Percentiles rank a stretch among this genome's conserved stretches.
phyloP scores from a whole-genome alignment of 37 sponge, comb jelly and placozoan genomes.

The Hexactinellida sp. region DNA sequence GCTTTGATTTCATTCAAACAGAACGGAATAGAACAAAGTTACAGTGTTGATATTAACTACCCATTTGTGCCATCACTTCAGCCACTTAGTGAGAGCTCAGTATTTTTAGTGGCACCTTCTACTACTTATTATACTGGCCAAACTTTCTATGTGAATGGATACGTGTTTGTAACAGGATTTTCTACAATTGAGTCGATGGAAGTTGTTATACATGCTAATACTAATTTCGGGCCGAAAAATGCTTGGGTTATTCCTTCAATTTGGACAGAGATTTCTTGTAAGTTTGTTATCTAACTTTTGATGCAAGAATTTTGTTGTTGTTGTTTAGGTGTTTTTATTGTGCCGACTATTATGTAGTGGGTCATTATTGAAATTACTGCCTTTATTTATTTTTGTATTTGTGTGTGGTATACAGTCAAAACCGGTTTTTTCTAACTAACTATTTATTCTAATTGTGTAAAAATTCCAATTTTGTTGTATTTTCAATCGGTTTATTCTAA shows the following conservation, averaged over 20 bases:
- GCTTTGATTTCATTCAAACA: not conserved
- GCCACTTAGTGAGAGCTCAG: not conserved
- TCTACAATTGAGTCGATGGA: not conserved
- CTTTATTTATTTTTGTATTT: not conserved
- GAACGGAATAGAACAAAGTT: not conserved
- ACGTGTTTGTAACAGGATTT: not conserved
- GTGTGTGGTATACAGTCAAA: too few species aligned
- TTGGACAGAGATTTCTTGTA: not conserved
- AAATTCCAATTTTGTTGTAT: too few species aligned
- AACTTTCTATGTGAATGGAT: not conserved
- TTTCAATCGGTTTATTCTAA: too few species aligned
- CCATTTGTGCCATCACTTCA: not conserved
- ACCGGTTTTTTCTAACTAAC: too few species aligned
- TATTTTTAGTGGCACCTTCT: not conserved
- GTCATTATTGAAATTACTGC: too few species aligned
- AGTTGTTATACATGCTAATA: not conserved
- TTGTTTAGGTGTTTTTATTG: not conserved
- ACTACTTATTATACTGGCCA: not conserved
- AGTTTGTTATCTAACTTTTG: not conserved
- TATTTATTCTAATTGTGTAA: too few species aligned
- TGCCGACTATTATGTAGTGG: too few species aligned
- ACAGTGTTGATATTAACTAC: not conserved
- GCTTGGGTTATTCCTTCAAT: not conserved
- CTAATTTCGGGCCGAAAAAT: not conserved
- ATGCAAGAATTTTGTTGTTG: not conserved